Evolutionary conservation across 2,888 invertebrate species (phyloP).

Genomic region (Synanthedon tipuliformis): DNA sequence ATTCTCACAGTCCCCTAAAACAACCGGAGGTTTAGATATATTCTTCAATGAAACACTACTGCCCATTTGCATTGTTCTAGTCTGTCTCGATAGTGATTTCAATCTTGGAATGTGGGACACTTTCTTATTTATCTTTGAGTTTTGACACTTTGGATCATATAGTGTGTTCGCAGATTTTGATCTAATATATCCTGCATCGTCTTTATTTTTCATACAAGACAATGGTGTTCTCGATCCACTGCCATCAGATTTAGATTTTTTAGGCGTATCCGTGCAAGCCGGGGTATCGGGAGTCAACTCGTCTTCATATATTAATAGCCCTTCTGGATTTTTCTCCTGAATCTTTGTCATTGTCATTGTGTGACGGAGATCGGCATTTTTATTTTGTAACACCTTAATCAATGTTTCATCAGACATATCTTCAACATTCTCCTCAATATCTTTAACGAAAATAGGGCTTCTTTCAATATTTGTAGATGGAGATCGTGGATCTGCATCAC

Average conservation of each 20-base stretch:
- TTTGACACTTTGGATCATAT: conserved; percentile 36
- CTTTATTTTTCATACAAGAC: conserved; percentile 63
- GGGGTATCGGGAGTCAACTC: conserved; percentile 16
- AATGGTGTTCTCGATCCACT: conserved; percentile 56
- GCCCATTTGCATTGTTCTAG: conserved; percentile 16
- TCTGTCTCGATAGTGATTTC: conserved; percentile 42
- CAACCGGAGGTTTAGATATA: conserved; percentile 32
- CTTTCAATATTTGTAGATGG: conserved; percentile 59
- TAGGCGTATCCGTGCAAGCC: conserved; percentile 35
- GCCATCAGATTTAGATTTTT: conserved; percentile 42
- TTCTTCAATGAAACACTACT: conserved; percentile 50
- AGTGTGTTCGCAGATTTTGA: conserved; percentile 58
- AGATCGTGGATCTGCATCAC: conserved; percentile 57
- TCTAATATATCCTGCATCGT: conserved; percentile 36
- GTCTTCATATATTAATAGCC: conserved; percentile 72
- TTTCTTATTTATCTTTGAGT: conserved; percentile 32
- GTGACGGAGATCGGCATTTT: conserved; percentile 41
- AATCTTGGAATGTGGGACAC: conserved; percentile 57
- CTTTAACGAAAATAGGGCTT: conserved; percentile 53
- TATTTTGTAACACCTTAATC: conserved; percentile 51
- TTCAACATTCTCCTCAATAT: conserved; percentile 43
- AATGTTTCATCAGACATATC: conserved; percentile 61
- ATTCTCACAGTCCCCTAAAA: conserved; percentile 58
- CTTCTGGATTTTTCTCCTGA: conserved; percentile 48
- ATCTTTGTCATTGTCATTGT: conserved; percentile 16